Percentiles rank a stretch among this genome's conserved stretches.
phyloP scores from a whole-genome alignment of 2,888 invertebrate species.

The Agrotis clavis region DNA sequence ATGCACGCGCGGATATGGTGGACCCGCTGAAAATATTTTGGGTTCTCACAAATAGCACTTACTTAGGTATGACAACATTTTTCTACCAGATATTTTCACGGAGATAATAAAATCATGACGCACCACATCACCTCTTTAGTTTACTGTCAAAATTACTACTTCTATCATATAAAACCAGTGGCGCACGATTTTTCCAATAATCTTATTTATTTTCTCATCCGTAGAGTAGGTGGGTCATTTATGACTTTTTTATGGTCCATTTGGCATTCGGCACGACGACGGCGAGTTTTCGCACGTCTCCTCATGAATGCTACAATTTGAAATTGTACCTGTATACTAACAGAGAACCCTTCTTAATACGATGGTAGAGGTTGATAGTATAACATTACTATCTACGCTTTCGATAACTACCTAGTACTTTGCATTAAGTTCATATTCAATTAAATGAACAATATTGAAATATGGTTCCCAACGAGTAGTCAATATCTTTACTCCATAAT shows the following conservation, averaged over 20 bases:
- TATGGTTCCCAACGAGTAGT: constrained; percentile 17
- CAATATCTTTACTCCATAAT: constrained; percentile 16
- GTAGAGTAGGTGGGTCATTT: constrained; percentile 75
- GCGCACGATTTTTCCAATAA: constrained; percentile 64
- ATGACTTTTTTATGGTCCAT: constrained; percentile 79
- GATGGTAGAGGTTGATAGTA: not conserved
- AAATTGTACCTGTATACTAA: constrained; percentile 44
- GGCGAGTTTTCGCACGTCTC: constrained; percentile 64
- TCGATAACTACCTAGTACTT: not conserved
- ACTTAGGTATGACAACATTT: constrained; percentile 92
- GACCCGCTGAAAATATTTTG: constrained; percentile 96
- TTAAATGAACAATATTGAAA: constrained; percentile 16
- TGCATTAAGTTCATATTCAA: constrained; percentile 8
- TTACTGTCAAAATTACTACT: constrained; percentile 61
- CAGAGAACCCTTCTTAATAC: constrained; percentile 39
- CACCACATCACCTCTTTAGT: constrained; percentile 44
- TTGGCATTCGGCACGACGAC: constrained; percentile 71
- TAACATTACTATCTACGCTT: not conserved
- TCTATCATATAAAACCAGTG: constrained; percentile 64
- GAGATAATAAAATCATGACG: constrained; percentile 36
- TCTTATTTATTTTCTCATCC: constrained; percentile 75
- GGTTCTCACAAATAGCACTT: constrained; percentile 96
- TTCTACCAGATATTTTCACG: constrained; percentile 20
- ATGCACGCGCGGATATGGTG: constrained; percentile 92
- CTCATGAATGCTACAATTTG: constrained; percentile 69